Percentiles rank a stretch among this genome's conserved stretches.
Evolutionary conservation across 2,888 invertebrate genomes (phyloP).

Genomic region (Dinocampus coccinellae): DNA sequence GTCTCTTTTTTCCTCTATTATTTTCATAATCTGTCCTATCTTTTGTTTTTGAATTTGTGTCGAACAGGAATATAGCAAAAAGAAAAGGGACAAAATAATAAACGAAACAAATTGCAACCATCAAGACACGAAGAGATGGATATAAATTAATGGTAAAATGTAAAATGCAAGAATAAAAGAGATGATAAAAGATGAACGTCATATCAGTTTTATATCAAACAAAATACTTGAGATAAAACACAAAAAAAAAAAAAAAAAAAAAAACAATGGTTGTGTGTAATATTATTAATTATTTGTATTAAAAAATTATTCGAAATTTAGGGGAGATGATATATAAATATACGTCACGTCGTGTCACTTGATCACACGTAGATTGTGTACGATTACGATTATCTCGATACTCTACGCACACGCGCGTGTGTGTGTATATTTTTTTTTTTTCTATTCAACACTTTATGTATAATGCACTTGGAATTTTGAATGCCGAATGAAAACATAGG

Average conservation of each 20-base stretch:
- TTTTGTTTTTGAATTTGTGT: conserved; percentile 23
- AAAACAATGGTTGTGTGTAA: no score
- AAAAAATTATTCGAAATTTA: no score
- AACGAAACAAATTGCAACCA: conserved; percentile 19
- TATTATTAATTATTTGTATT: no score
- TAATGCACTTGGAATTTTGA: conserved; percentile 5
- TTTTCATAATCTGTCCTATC: not conserved
- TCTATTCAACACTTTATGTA: not conserved
- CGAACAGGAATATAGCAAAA: conserved; percentile 13
- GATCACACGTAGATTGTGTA: no score
- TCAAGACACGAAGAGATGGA: conserved; percentile 3
- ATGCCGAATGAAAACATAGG: conserved; percentile 2
- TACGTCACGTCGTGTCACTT: no score
- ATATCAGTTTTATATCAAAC: no score
- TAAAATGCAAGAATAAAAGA: not conserved
- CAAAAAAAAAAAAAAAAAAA: no score
- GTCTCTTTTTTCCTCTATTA: not conserved
- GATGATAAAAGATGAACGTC: no score
- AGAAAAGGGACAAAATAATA: conserved; percentile 10
- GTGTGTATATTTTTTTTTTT: not conserved
- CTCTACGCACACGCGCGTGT: conserved; percentile 8
- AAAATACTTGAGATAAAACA: no score
- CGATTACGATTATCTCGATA: no score
- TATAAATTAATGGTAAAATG: not conserved
- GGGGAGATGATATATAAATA: no score